Percentiles rank a stretch among this genome's conserved stretches.
Conservation (phyloP, 2,113 vertebrate genomes). For the Collichthys lucidus region DNA sequence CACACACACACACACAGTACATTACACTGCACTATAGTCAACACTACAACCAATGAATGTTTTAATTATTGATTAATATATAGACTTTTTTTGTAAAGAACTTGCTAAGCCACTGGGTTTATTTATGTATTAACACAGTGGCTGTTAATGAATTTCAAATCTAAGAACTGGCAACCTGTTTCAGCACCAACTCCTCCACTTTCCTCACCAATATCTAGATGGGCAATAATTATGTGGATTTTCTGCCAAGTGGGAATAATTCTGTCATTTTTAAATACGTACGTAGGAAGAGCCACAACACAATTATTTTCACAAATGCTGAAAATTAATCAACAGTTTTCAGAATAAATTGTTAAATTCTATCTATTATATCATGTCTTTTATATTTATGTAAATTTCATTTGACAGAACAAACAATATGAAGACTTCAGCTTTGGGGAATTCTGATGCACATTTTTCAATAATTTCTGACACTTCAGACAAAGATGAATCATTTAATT, state of each 20-base stretch:
- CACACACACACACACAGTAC: not conserved
- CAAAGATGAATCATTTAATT: conserved; percentile 1
- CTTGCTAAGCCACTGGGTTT: not conserved
- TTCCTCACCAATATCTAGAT: not conserved
- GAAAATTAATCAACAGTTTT: not conserved
- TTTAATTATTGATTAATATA: not conserved
- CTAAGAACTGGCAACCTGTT: not conserved
- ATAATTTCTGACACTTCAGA: not conserved
- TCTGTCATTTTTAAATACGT: not conserved
- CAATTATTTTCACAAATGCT: not conserved
- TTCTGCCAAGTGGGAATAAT: not conserved
- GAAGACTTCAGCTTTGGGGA: not conserved
- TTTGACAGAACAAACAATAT: conserved; percentile 12
- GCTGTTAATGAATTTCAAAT: not conserved
- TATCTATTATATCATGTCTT: conserved; percentile 3
- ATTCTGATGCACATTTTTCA: not conserved
- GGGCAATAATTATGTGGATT: not conserved
- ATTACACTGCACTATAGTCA: not conserved
- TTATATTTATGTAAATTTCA: not conserved
- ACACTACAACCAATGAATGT: not conserved
- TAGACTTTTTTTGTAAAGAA: not conserved
- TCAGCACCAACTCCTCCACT: not conserved
- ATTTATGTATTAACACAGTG: not conserved
- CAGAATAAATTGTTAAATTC: not conserved
- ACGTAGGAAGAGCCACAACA: not conserved